Base-by-base conservation (phyloP, 2,888 invertebrate species). In the Halocaridina rubra region DNA sequence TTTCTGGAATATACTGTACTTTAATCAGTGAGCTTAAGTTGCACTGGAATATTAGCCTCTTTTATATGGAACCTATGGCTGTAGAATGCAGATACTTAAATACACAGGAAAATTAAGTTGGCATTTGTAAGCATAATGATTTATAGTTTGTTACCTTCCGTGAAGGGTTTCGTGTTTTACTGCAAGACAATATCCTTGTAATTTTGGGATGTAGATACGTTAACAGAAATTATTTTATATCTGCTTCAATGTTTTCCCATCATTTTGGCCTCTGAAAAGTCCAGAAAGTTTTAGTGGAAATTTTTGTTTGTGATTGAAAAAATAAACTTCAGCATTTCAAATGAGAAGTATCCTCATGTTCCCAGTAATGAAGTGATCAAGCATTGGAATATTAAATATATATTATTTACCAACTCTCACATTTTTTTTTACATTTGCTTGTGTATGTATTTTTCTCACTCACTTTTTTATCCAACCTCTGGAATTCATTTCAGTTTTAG, bases 111-210 rank as follows among this genome's bases (percentile, higher is more conserved):
- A n/a, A n/a, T n/a, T n/a, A n/a, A n/a, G n/a, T 53, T 13, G 46
- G 46, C 13, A 53, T 19, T 5, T 53, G 16, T 53, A n/a, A 53
- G 3, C 53, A 4, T 16, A n/a, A n/a, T n/a, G n/a, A n/a, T n/a
- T n/a, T 53, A 46, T 13, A 19, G 69, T 46, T 67, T 75, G 53
- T 78, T 82, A 77, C 82, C 82, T 82, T 82, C 82, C 61, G 53
- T 82, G 82, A 82, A 82, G 82, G 82, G 78, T 77, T 82, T 82
- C 59, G 71, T 64, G 39, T 57, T 27, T 33, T 61, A 19, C 53
- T 53, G n/a, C 53, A 53, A 16, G 19, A 53, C 32, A 67, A 64
- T 13, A 30, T 24, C 10, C 22, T 24, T 16, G 4, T 13, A 29
- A 27, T n/a, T 27, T 57, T 4, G 7, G n/a, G 24, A n/a, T 24